A percentile compares a stretch with the other conserved stretches of the same genome.
phyloP scores from a whole-genome alignment of 1,140 invertebrate species.

The Solenopsis invicta region DNA sequence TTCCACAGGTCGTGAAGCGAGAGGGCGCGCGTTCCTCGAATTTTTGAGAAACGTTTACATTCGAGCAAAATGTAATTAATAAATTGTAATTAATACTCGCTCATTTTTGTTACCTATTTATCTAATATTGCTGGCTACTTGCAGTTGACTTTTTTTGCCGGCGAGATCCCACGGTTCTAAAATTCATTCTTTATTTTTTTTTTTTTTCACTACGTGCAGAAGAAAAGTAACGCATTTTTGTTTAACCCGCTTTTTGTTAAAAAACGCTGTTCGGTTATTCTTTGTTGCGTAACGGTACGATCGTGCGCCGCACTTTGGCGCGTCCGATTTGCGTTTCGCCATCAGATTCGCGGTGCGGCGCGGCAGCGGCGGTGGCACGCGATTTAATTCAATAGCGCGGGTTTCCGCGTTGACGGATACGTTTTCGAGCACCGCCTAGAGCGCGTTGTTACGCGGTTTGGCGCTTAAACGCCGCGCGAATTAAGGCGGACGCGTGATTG shows the following conservation, averaged over 20 bases:
- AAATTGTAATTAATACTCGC: neutral
- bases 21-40: no score
- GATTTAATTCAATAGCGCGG: slow-evolving; percentile 41
- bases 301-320: neutral
- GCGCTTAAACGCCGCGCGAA: slow-evolving; percentile 41
- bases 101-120: neutral
- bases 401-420: slow-evolving; percentile 38
- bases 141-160: neutral
- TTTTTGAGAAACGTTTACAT: neutral
- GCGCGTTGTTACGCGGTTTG: slow-evolving; percentile 45
- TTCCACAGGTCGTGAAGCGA: neutral
- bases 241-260: neutral
- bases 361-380: no score
- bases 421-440: slow-evolving; percentile 28
- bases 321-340: slow-evolving; percentile 17
- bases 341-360: neutral
- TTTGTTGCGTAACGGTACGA: neutral
- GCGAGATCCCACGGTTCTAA: neutral
- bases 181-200: neutral
- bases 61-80: neutral
- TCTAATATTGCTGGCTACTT: neutral
- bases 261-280: neutral
- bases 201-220: no score
- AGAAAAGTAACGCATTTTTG: neutral
- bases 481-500: slow-evolving; percentile 57